A percentile compares a stretch with the other conserved stretches of the same genome.
Evolutionary conservation across 1,140 invertebrate genomes (phyloP).

Genomic region (Cydia strobilella): DNA sequence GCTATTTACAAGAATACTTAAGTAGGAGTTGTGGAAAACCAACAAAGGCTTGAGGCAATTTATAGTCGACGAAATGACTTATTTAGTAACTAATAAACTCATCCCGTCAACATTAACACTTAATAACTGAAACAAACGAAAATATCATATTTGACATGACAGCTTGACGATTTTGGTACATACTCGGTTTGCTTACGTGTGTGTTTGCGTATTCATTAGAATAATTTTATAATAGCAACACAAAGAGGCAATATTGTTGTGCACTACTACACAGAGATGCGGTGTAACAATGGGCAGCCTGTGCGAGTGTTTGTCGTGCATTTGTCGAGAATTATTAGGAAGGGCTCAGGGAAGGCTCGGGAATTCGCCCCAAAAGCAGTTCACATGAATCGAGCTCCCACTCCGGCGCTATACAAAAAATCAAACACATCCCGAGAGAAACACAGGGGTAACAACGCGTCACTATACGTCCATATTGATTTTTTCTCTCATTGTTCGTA

Average conservation of each 20-base stretch:
- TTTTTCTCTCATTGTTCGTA: constrained; percentile 77
- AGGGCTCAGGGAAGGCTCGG: constrained; percentile 77
- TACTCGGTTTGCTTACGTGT: constrained; percentile 31
- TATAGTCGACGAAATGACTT: constrained; percentile 24
- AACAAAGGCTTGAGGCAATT: constrained; percentile 29
- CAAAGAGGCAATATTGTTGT: constrained; percentile 60
- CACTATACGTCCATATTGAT: constrained; percentile 77
- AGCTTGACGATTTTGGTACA: constrained; percentile 22
- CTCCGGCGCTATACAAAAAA: constrained; percentile 77
- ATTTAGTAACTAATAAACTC: constrained; percentile 17
- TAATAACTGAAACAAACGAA: constrained; percentile 17
- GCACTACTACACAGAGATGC: constrained; percentile 64
- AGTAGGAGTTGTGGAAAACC: constrained; percentile 45
- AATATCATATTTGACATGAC: constrained; percentile 14
- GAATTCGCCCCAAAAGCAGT: constrained; percentile 80
- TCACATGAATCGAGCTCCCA: constrained; percentile 78
- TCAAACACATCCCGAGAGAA: constrained; percentile 79
- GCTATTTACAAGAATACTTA: constrained; percentile 64
- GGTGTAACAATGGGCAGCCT: constrained; percentile 69
- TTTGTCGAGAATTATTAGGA: constrained; percentile 79
- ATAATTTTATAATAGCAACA: constrained; percentile 53
- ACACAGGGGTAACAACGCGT: constrained; percentile 79
- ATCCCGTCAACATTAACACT: neutral
- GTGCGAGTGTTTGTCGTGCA: constrained; percentile 77
- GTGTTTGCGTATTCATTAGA: constrained; percentile 49